These are phyloP conservation scores for Potorous gilbertii DNA, from an alignment of 2,797 vertebrate genomes.

Conservation along the genomic window DNA sequence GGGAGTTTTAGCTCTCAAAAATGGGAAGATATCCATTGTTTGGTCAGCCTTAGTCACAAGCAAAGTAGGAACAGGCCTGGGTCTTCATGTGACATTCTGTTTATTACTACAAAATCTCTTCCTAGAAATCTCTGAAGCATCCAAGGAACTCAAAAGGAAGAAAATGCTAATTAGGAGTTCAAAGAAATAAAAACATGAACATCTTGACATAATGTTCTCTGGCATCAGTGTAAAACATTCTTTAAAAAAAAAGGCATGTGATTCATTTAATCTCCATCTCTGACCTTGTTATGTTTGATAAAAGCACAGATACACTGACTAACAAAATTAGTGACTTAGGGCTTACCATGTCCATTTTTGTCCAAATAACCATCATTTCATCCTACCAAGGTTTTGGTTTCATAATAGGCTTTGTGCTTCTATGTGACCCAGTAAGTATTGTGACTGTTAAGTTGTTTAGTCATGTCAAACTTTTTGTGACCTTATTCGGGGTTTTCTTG, in stretches of 20 bases:
- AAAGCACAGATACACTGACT: neutral
- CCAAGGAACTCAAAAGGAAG: neutral
- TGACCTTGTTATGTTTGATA: neutral
- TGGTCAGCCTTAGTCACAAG: neutral
- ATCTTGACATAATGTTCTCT: neutral
- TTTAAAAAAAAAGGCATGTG: neutral
- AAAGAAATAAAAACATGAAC: neutral
- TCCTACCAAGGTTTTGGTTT: neutral
- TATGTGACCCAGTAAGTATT: neutral
- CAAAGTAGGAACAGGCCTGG: neutral
- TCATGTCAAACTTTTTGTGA: neutral
- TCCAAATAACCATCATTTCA: neutral
- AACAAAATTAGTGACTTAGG: neutral
- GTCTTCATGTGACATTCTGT: neutral
- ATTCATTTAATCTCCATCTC: neutral
- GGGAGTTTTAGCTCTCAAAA: neutral
- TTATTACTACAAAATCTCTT: neutral
- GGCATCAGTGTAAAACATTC: neutral
- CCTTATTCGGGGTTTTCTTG: no score
- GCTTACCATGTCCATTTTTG: neutral
- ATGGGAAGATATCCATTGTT: neutral
- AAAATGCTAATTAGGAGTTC: neutral
- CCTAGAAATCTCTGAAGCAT: neutral
- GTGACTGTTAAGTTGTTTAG: neutral
- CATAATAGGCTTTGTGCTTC: neutral